Base-by-base conservation (phyloP, 2,888 invertebrate species). In the Sarcophaga subvicina region DNA sequence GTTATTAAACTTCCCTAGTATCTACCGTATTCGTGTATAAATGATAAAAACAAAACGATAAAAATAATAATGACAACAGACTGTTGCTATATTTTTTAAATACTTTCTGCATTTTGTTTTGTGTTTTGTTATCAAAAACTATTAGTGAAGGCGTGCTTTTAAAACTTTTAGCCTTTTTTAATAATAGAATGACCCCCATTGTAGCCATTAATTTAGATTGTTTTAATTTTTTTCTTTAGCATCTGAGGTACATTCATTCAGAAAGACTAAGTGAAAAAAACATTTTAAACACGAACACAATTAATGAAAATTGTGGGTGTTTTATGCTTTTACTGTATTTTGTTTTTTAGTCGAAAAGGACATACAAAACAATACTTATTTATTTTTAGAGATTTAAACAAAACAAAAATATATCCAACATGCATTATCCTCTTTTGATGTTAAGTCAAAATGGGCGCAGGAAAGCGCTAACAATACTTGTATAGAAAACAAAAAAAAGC, bases 381-480 rank as follows among this genome's bases (percentile, higher is more conserved):
- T 72, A 47, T 70, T 63, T 62, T 70, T 49, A 14, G 14, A 4
- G 12, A 49, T 12, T 37, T 59, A 62, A 54, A 45, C 37, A 37
- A 79, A 71, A 27, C 27, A 45, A 14, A 62, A 12, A 60, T 22
- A 22, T 22, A 72, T 59, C 22, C 63, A 64, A 71, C 49, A 72
- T 11, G 45, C 25, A 80, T 72, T 72, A 80, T 80, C 59, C 59
- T 49, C 66, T 80, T 80, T 80, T 79, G 71, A 64, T 63, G 79
- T 71, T 64, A 6, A 37, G 6, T 37, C 6, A 62, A 37, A 37
- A 37, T 37, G 37, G 37, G 6, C 37, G 6, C 37, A 37, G 6
- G 37, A 37, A 37, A 37, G 25, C 20, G 2, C 25, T 22, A 20
- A 67, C 20, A 17, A 59, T 67, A 59, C 25, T 10, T 59, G 60